phyloP scores from a whole-genome alignment of 2,797 vertebrate species.

The Enteromius radiatus region DNA sequence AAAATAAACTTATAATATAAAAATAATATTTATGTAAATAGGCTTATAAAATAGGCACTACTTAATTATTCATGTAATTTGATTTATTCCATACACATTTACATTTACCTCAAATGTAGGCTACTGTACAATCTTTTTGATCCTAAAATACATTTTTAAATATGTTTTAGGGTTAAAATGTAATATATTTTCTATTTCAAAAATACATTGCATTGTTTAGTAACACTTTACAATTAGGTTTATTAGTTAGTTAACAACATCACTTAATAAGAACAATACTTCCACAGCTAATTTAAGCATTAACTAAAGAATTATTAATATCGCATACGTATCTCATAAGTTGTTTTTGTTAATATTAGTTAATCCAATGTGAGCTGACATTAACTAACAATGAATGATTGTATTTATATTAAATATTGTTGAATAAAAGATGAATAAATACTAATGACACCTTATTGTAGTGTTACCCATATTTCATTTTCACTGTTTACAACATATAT shows the following conservation, averaged over 20 bases:
- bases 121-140: not conserved
- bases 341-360: too few relatives aligned
- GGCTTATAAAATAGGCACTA: not conserved
- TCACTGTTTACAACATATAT: not conserved
- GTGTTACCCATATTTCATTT: not conserved
- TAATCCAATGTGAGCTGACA: too few relatives aligned
- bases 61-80: not conserved
- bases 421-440: too few relatives aligned
- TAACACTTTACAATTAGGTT: too few relatives aligned
- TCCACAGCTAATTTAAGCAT: too few relatives aligned
- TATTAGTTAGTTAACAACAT: too few relatives aligned
- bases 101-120: not conserved
- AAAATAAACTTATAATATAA: not conserved
- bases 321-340: too few relatives aligned
- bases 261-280: too few relatives aligned
- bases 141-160: not conserved
- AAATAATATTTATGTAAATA: not conserved
- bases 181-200: not conserved
- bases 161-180: not conserved
- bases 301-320: too few relatives aligned
- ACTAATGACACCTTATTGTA: too few relatives aligned
- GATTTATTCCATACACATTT: not conserved
- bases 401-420: too few relatives aligned
- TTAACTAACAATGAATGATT: too few relatives aligned
- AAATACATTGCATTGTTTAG: not conserved